Conservation (phyloP, 2,797 vertebrate species). For the Rhabdomys pumilio region DNA sequence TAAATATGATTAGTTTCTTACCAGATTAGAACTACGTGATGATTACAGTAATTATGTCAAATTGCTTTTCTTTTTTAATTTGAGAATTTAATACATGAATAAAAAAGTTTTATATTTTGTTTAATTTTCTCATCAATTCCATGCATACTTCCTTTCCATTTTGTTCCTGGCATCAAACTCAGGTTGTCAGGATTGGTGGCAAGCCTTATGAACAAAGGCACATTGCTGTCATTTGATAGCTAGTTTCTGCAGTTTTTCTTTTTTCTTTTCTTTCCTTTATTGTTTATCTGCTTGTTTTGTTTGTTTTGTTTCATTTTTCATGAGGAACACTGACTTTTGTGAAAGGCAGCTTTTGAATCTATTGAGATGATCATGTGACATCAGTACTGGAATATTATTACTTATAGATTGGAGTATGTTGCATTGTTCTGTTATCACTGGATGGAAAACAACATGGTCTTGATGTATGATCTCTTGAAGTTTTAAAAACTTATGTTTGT, state of each 20-base stretch:
- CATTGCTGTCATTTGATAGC: background rate
- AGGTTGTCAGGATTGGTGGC: background rate
- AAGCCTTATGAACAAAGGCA: background rate
- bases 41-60: background rate
- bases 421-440: background rate
- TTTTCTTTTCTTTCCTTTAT: background rate
- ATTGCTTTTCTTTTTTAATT: background rate
- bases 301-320: background rate
- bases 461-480: background rate
- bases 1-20: slow-evolving; percentile 46
- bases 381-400: background rate
- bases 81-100: background rate
- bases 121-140: background rate
- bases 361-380: background rate
- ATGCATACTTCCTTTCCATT: background rate
- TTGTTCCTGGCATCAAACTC: background rate
- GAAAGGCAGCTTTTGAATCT: background rate
- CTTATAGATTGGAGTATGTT: background rate
- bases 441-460: background rate
- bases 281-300: background rate
- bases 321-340: background rate
- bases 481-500: background rate
- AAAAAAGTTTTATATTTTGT: background rate
- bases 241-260: background rate
- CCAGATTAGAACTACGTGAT: background rate